Evolutionary conservation across 1,140 invertebrate genomes (phyloP).

Genomic region (Conopomorpha cramerella): DNA sequence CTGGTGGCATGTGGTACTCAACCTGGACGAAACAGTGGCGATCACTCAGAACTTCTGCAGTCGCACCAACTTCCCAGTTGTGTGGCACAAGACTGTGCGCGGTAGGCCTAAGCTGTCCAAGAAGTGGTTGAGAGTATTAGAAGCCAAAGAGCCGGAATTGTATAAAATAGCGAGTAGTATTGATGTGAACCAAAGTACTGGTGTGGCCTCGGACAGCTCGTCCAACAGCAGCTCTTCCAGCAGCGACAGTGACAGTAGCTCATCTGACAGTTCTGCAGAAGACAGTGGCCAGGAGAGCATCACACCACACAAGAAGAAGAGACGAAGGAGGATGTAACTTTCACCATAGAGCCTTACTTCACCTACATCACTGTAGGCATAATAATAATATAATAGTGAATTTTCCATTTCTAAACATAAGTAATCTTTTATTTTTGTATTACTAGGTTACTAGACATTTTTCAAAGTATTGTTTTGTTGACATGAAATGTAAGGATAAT

Average conservation of each 20-base stretch:
- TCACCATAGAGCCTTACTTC: conserved; percentile 11
- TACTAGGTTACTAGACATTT: conserved; percentile 37
- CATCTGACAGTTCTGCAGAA: conserved; percentile 64
- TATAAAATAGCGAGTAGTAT: conserved; percentile 83
- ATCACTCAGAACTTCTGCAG: conserved; percentile 99
- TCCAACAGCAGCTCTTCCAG: conserved; percentile 87
- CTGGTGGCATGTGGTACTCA: conserved; percentile 99
- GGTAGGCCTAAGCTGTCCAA: conserved; percentile 93
- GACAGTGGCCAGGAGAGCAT: conserved; percentile 88
- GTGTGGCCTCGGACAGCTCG: conserved; percentile 93
- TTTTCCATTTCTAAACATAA: too few species aligned
- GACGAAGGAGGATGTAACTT: conserved; percentile 62
- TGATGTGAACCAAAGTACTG: conserved; percentile 84
- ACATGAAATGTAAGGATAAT: too few species aligned
- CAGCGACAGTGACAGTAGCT: conserved; percentile 69
- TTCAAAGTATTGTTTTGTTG: too few species aligned
- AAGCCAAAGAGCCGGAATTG: conserved; percentile 80
- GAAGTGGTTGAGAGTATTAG: conserved; percentile 77
- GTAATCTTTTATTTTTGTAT: conserved; percentile 31
- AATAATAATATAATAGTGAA: too few species aligned
- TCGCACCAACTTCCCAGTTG: conserved; percentile 92
- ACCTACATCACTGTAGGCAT: too few species aligned
- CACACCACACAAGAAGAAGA: conserved; percentile 86
- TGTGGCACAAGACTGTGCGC: conserved; percentile 97
- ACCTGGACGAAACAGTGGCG: conserved; percentile 94